Conservation (phyloP, 2,113 vertebrate species). For the Tragelaphus scriptus region DNA sequence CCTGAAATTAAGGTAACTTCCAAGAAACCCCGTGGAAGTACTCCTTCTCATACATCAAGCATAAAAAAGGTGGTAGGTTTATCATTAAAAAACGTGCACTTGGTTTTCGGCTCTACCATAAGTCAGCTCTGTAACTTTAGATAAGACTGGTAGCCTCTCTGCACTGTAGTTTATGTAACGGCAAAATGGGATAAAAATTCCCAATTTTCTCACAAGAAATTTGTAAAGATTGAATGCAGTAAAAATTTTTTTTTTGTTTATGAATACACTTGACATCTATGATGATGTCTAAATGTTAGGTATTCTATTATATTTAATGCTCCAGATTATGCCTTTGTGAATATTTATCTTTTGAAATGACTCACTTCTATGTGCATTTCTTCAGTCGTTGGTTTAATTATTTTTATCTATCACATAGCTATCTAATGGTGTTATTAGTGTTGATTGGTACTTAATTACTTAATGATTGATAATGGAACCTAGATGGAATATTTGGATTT, state of each 20-base stretch:
- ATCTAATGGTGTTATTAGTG: background rate
- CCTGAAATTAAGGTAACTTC: background rate
- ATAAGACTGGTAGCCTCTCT: background rate
- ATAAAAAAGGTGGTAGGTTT: background rate
- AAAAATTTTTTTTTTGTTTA: background rate
- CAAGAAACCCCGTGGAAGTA: accelerated
- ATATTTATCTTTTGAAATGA: background rate
- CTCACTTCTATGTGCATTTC: background rate
- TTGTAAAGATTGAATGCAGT: background rate
- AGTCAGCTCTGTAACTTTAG: background rate
- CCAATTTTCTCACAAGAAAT: background rate
- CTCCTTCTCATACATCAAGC: too few relatives aligned
- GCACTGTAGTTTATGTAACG: background rate
- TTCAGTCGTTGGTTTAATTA: background rate
- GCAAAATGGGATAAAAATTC: background rate
- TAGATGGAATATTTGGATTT: background rate
- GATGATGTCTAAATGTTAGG: background rate
- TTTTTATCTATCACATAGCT: background rate
- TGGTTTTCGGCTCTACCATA: background rate
- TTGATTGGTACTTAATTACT: background rate
- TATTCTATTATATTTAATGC: background rate
- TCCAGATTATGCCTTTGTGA: background rate
- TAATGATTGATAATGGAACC: background rate
- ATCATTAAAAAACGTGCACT: background rate
- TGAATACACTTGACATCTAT: background rate